Percentiles rank a stretch among this genome's conserved stretches.
These are phyloP conservation scores for Fissipunctia ypsillon DNA, from an alignment of 2,888 invertebrate genomes.

Conservation along the genomic window DNA sequence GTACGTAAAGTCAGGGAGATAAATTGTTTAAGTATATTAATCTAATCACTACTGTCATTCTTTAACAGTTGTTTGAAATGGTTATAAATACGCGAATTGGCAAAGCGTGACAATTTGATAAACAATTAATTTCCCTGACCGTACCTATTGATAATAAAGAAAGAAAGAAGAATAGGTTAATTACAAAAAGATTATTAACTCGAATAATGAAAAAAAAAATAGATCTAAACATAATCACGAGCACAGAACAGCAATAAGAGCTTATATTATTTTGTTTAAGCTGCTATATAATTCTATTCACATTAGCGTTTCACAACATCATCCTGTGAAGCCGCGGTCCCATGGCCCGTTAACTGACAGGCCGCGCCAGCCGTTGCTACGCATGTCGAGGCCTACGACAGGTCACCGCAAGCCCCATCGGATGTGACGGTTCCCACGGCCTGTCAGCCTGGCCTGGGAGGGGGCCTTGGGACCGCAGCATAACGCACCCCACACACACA, in stretches of 20 bases:
- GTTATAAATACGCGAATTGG: background rate
- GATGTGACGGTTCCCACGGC: too few species aligned
- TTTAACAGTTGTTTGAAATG: background rate
- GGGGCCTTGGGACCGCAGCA: too few species aligned
- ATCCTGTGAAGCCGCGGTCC: too few species aligned
- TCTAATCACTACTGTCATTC: too few species aligned
- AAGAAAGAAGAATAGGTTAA: too few species aligned
- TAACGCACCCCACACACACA: background rate
- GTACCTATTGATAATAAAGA: background rate
- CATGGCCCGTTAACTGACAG: too few species aligned
- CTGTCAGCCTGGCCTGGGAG: too few species aligned
- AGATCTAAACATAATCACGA: background rate
- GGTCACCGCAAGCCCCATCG: too few species aligned
- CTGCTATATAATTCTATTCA: background rate
- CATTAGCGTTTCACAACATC: background rate
- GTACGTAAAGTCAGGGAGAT: too few species aligned
- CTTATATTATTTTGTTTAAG: background rate
- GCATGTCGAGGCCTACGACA: too few species aligned
- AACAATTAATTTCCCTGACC: background rate
- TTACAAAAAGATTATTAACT: background rate
- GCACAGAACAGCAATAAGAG: background rate
- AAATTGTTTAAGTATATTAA: too few species aligned
- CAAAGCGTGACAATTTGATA: background rate
- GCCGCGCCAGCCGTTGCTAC: too few species aligned
- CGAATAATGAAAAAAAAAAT: background rate